A percentile compares a stretch with the other conserved stretches of the same genome.
Conservation (phyloP, 2,888 invertebrate species). For the Euplagia quadripunctaria region DNA sequence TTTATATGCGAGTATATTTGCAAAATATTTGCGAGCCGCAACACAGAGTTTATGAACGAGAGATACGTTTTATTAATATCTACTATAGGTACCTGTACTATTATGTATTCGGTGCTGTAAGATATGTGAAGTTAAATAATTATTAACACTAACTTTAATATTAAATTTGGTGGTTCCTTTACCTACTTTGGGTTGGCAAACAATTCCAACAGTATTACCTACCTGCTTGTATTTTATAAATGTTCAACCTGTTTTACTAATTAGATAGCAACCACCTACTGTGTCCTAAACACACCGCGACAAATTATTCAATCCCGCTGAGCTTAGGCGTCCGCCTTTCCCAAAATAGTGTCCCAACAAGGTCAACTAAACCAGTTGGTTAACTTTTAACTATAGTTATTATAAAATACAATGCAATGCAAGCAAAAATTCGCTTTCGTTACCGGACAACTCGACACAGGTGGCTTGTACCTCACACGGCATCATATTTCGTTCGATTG, state of each 20-base stretch:
- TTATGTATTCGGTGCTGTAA: neutral
- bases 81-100: no score
- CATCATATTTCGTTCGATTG: conserved; percentile 77
- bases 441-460: conserved; percentile 59
- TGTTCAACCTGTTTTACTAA: conserved; percentile 55
- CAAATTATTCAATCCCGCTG: conserved; percentile 60
- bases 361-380: conserved; percentile 46
- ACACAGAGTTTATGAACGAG: no score
- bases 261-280: conserved; percentile 64
- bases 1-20: neutral
- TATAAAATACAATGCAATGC: conserved; percentile 50
- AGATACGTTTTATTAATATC: no score
- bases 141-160: neutral
- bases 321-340: conserved; percentile 46
- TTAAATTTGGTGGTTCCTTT: neutral
- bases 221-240: conserved; percentile 43
- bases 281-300: conserved; percentile 56
- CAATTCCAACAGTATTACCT: neutral
- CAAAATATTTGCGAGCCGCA: neutral
- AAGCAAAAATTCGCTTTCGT: conserved; percentile 55
- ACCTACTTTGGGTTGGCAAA: neutral
- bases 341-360: conserved; percentile 46
- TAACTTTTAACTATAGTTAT: conserved; percentile 36
- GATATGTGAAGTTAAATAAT: neutral
- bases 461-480: conserved; percentile 73